Base-by-base conservation (phyloP, 2,797 vertebrate species). In the Pantherophis vulpinus region DNA sequence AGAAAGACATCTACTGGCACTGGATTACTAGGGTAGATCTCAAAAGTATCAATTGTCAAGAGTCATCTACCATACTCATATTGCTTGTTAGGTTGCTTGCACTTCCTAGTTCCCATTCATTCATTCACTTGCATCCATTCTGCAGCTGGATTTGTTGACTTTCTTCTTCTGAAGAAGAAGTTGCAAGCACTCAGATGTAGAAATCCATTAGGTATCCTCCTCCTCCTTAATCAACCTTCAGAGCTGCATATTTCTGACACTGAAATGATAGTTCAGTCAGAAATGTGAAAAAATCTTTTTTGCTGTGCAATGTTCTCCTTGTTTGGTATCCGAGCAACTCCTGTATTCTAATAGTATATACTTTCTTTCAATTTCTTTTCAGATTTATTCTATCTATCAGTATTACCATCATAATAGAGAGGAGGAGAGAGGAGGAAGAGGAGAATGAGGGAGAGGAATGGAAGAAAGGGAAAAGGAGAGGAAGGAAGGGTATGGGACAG, bases 1-100 rank as follows among this genome's bases (percentile, higher is more conserved):
- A 87, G n/a, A 32, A 56, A 88, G 14, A 0, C 56, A 55, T 0
- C 7, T 0, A 3, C 90, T 14, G 3, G 0, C 9, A 54, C 12
- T 42, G 56, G 90, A 58, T 87, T 37, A 10, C 37, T 83, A 83
- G 74, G 37, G 9, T 42, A 79, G 55, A 20, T 23, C 55, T 32
- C n/a, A 58, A 88, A 88, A 16, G 18, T 27, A 37, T 20, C 23
- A 16, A 27, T 42, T 89, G 12, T 13, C 25, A 89, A 12, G 23
- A 61, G 37, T 27, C 58, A 27, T 55, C 23, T 89, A 14, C 60
- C 25, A 0, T 63, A 63, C 11, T 42, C 5, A 3, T 61, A 42
- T 89, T 89, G 58, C 87, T 60, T 6, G 87, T 60, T 79, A 79
- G 20, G 2, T 42, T 88, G 32, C 9, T 23, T 47, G 9, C 37